phyloP scores from a whole-genome alignment of 2,888 invertebrate genomes.

The Hedya salicella region DNA sequence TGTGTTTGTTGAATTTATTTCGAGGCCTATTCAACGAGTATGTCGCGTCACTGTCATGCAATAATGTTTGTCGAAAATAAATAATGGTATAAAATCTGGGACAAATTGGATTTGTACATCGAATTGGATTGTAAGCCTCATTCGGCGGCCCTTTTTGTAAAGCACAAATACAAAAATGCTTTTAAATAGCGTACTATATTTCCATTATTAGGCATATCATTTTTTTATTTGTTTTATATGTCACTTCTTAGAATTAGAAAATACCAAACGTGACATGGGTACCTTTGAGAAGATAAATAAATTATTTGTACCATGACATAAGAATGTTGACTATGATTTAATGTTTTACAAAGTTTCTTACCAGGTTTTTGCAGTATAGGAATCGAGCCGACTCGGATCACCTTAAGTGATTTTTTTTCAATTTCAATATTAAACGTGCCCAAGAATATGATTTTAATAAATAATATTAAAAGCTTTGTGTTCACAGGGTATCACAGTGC shows the following conservation, averaged over 20 bases:
- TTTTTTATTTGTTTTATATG: too few species aligned
- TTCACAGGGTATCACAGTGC: not conserved
- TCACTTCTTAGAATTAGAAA: too few species aligned
- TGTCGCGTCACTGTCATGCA: slow-evolving; percentile 9
- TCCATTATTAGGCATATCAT: too few species aligned
- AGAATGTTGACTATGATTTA: too few species aligned
- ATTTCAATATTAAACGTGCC: slow-evolving; percentile 1
- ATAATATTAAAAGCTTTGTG: not conserved
- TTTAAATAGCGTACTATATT: too few species aligned
- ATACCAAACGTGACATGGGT: too few species aligned
- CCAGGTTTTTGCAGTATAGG: too few species aligned
- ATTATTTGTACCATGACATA: too few species aligned
- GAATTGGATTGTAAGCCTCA: slow-evolving; percentile 1
- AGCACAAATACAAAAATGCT: not conserved
- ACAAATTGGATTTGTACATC: slow-evolving; percentile 7
- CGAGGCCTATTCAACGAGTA: not conserved
- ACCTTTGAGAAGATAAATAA: too few species aligned
- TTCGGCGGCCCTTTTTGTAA: slow-evolving; percentile 5
- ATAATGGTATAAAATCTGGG: not conserved
- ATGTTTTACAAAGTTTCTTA: too few species aligned
- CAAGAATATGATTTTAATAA: not conserved
- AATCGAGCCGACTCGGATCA: too few species aligned
- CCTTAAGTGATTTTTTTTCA: too few species aligned
- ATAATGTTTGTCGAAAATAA: slow-evolving; percentile 6
- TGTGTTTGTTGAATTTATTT: slow-evolving; percentile 7